phyloP scores from a whole-genome alignment of 2,113 vertebrate genomes.

The Corythornis cristatus region DNA sequence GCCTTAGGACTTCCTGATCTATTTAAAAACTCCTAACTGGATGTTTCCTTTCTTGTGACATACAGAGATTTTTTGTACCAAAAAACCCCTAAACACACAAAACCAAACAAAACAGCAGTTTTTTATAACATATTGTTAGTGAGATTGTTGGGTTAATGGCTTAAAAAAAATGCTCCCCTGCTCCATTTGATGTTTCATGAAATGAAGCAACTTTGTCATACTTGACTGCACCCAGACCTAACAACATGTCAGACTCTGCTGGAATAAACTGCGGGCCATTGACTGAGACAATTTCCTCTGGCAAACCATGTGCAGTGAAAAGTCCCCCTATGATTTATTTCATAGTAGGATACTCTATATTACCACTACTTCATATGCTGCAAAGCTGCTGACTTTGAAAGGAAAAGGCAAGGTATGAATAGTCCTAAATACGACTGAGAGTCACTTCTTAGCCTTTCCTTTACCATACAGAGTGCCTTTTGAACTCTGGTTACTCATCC shows the following conservation, averaged over 20 bases:
- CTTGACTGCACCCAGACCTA: slow-evolving; percentile 29
- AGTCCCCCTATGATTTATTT: slow-evolving; percentile 22
- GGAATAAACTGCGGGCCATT: slow-evolving; percentile 51
- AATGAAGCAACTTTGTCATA: slow-evolving; percentile 53
- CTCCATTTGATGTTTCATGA: slow-evolving; percentile 44
- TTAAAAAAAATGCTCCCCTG: slow-evolving; percentile 26
- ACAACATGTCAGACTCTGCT: slow-evolving; percentile 39
- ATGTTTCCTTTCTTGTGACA: not conserved
- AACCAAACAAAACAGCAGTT: not conserved
- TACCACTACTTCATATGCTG: not conserved
- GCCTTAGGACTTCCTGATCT: not conserved
- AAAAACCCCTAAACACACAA: not conserved
- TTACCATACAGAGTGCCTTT: not conserved
- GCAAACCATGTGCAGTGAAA: slow-evolving; percentile 38
- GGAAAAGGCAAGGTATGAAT: not conserved
- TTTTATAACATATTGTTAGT: slow-evolving; percentile 25
- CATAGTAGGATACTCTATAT: not conserved
- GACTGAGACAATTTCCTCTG: slow-evolving; percentile 7
- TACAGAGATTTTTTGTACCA: not conserved
- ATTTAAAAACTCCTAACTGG: not conserved
- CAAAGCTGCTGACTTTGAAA: not conserved
- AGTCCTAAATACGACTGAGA: not conserved
- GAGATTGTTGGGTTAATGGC: slow-evolving; percentile 62
- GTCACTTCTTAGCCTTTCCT: not conserved
- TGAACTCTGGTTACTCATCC: not conserved